Conservation (phyloP, 23 tunicate species). For the Phallusia fumigata region DNA sequence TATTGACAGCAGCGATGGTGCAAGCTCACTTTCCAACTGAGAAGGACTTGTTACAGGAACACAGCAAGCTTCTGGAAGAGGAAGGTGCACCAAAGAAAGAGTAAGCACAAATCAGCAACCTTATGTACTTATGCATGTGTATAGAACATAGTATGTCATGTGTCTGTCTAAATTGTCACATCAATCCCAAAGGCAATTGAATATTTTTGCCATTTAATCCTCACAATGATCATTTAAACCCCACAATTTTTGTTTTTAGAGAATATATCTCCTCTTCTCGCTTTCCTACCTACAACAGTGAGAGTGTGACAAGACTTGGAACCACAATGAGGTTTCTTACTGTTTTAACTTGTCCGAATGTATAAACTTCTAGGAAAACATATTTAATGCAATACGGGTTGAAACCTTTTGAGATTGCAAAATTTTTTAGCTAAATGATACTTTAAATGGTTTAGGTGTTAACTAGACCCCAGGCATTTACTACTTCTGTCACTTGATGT, state of each 20-base stretch:
- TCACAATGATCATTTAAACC: not conserved
- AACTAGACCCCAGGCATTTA: too few species aligned
- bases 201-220: too few species aligned
- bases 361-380: too few species aligned
- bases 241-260: not conserved
- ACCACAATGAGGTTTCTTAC: not conserved
- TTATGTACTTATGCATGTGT: too few species aligned
- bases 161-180: too few species aligned
- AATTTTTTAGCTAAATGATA: too few species aligned
- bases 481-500: too few species aligned
- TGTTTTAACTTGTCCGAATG: not conserved
- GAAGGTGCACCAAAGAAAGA: constrained; percentile 13
- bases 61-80: not conserved
- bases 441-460: too few species aligned
- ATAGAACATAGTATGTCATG: too few species aligned
- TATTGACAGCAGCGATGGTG: constrained; percentile 54
- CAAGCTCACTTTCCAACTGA: constrained; percentile 22
- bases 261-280: not conserved
- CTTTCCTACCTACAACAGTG: constrained; percentile 1
- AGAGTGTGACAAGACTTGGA: not conserved
- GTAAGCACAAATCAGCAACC: constrained; percentile 3
- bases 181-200: too few species aligned
- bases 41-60: constrained; percentile 24
- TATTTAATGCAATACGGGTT: too few species aligned
- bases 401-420: too few species aligned